Conservation (phyloP, 2,888 invertebrate genomes). For the Eristalis pertinax region DNA sequence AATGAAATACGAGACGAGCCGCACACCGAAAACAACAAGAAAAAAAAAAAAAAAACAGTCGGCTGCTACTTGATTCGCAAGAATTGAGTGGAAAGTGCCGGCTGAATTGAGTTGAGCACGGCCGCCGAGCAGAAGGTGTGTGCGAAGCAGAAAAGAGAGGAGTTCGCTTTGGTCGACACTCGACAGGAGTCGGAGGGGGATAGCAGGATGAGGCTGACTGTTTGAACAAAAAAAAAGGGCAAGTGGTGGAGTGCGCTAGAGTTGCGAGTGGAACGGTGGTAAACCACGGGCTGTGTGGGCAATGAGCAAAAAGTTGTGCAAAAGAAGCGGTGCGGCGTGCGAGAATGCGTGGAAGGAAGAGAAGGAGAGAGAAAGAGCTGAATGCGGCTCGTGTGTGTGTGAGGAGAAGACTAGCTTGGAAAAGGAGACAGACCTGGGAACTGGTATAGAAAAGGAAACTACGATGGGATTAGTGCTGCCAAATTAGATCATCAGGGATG, state of each 20-base stretch:
- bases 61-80: constrained; percentile 38
- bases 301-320: not conserved
- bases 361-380: not conserved
- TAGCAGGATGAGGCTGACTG: not conserved
- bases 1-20: constrained; percentile 16
- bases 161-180: not conserved
- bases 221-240: constrained; percentile 15
- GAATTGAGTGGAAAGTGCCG: constrained; percentile 31
- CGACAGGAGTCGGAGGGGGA: constrained; percentile 9
- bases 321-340: not conserved
- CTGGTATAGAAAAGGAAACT: constrained; percentile 1
- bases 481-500: not conserved
- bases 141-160: not conserved
- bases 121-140: not conserved
- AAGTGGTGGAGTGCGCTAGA: constrained; percentile 10
- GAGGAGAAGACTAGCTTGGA: not conserved
- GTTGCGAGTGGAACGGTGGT: constrained; percentile 1
- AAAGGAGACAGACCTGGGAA: constrained; percentile 5
- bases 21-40: not conserved
- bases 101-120: constrained; percentile 21
- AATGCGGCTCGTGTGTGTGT: not conserved
- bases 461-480: not conserved
- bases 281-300: not conserved
- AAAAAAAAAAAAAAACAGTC: constrained; percentile 20
- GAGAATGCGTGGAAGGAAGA: not conserved